Evolutionary conservation across 2,113 vertebrate genomes (phyloP).

Genomic region (Irena cyanogastra): DNA sequence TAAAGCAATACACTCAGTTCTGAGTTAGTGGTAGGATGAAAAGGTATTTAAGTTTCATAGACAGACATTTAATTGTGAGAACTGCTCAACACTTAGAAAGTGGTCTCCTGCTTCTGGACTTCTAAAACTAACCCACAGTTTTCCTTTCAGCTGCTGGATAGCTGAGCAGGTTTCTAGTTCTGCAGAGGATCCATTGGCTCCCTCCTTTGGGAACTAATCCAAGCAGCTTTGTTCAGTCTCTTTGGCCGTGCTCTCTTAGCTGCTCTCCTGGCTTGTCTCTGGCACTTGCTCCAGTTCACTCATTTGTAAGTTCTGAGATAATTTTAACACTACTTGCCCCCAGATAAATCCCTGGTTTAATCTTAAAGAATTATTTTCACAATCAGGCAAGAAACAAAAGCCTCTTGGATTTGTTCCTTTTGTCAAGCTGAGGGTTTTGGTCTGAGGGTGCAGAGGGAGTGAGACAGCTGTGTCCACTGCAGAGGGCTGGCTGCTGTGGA

Average conservation of each 20-base stretch:
- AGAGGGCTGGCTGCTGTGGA: background rate
- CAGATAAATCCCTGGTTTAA: background rate
- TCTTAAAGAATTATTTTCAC: background rate
- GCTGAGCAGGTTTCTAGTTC: constrained; percentile 18
- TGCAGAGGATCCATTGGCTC: constrained; percentile 3
- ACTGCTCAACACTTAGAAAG: background rate
- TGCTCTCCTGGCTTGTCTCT: constrained; percentile 55
- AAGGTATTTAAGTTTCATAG: background rate
- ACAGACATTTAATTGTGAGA: background rate
- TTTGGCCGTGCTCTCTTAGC: constrained; percentile 42
- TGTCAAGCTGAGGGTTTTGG: background rate
- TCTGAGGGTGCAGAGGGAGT: background rate
- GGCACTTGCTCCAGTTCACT: constrained; percentile 48
- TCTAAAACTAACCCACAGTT: constrained; percentile 40
- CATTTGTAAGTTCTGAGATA: background rate
- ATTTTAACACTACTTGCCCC: background rate
- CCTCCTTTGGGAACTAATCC: constrained; percentile 37
- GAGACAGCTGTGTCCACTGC: background rate
- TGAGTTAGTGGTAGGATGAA: background rate
- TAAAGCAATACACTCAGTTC: background rate
- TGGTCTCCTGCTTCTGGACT: constrained; percentile 30
- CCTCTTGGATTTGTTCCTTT: background rate
- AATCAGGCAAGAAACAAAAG: background rate
- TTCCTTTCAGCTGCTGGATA: constrained; percentile 35
- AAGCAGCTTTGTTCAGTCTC: constrained; percentile 42